Base-by-base conservation (phyloP, 2,797 vertebrate genomes). In the Heliangelus exortis region DNA sequence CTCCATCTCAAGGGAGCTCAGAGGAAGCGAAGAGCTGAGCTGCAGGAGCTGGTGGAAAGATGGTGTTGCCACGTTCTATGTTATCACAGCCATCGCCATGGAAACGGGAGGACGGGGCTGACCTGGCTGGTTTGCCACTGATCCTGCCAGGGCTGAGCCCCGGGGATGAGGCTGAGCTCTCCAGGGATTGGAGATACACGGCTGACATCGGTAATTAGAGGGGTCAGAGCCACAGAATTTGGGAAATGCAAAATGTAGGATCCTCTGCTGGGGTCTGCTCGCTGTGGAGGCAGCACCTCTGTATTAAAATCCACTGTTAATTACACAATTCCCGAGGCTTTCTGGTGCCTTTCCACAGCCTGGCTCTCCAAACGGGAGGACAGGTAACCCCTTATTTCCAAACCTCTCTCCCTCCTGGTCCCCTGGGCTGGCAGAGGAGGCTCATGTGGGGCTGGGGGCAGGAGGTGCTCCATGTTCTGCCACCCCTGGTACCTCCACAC, bases 41-140 rank as follows among this genome's bases (percentile, higher is more conserved):
- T 66, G 75, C 26, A 85, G 87, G 75, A 91, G 69, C 61, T 16
- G 87, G 89, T 31, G 20, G 90, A 72, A 73, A 53, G 87, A 67
- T 79, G 92, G 80, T 59, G 87, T 54, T 86, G 82, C 93, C 95
- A 68, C 26, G 84, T 65, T 94, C 48, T 73, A 11, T 14, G 75
- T 86, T 82, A 75, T 7, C 85, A 31, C 43, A 88, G 82, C 2
- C 1, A 86, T 96, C 26, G 28, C 93, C 95, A 96, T 96, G 91
- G 95, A 89, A 97, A 97, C 90, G 4, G 73, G 67, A 85, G 72
- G 92, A 91, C 72, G 92, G 87, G 80, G 5, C 87, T 92, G 92
- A 93, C 94, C 92, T 93, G 88, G 93, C 66, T 84, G 36, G 50
- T 83, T 76, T 94, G 94, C 87, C 84, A 74, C 88, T 69, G 93